Base-by-base conservation (phyloP, 2,797 vertebrate genomes). In the Chrosomus eos region DNA sequence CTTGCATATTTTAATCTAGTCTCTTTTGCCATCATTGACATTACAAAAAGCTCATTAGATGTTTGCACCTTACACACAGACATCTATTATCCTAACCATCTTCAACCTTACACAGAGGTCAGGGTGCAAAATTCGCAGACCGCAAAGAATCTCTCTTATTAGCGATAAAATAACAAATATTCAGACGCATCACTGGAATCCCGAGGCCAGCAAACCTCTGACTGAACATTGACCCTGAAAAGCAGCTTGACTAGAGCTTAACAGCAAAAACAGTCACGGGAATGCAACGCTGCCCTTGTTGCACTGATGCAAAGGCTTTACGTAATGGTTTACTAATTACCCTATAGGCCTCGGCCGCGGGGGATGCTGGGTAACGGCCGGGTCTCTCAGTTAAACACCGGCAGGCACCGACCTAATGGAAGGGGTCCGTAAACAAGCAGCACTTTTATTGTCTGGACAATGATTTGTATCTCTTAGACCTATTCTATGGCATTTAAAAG, bases 321-420 rank as follows among this genome's bases (percentile, higher is more conserved):
- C 71, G 75, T 82, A 89, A 87, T 80, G 84, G 81, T 86, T 86
- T 66, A 84, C 77, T 86, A 86, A 89, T 81, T 84, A 86, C 70
- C 74, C 40, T 75, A 75, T 75, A 74, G 23, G 19, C 36, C 66
- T 40, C 23, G 11, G n/a, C 48, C 53, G 7, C 5, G 70, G 71
- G 70, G 71, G 60, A 82, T 38, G 71, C 38, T 64, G 81, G 70
- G 71, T 82, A 74, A 74, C 9, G n/a, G n/a, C n/a, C n/a, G 33
- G 38, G 21, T 48, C 55, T 72, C 80, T 73, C 55, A n/a, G 28
- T 64, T 28, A 84, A 40, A 71, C 48, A 75, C 48, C 76, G 67
- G 55, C 82, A 85, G 78, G 80, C 23, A 79, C 81, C 77, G 64
- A 62, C 70, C 80, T 80, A 83, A 85, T 79, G 33, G 31, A 67